A percentile compares a stretch with the other conserved stretches of the same genome.
phyloP scores from a whole-genome alignment of 1,140 invertebrate genomes.

The Cryptotermes secundus region DNA sequence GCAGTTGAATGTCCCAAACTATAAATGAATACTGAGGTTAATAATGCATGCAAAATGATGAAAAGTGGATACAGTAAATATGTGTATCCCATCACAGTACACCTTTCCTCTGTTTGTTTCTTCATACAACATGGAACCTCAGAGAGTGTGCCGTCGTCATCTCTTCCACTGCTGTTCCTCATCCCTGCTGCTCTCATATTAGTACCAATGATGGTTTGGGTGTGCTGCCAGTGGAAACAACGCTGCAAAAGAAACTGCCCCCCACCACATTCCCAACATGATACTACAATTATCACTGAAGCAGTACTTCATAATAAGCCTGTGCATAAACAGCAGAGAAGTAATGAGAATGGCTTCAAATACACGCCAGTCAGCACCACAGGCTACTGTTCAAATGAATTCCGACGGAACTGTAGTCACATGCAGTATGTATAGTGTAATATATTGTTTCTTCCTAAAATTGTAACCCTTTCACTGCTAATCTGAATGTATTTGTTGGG shows the following conservation, averaged over 20 bases:
- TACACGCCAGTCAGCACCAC: neutral
- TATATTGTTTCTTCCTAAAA: no score
- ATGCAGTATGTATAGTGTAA: no score
- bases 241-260: neutral
- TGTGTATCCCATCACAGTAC: no score
- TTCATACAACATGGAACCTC: neutral
- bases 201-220: neutral
- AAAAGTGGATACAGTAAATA: no score
- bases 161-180: neutral
- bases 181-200: neutral
- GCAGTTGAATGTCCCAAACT: no score
- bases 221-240: conserved; percentile 14
- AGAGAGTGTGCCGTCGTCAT: neutral
- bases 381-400: neutral
- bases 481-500: no score
- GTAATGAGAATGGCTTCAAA: no score
- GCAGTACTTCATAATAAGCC: neutral
- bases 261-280: neutral
- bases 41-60: no score
- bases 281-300: neutral
- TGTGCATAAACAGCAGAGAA: neutral
- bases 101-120: neutral
- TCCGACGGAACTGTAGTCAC: neutral
- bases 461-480: no score
- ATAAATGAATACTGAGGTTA: no score